These are phyloP conservation scores for Panzeria rudis DNA, from an alignment of 2,888 invertebrate species.

Conservation along the genomic window DNA sequence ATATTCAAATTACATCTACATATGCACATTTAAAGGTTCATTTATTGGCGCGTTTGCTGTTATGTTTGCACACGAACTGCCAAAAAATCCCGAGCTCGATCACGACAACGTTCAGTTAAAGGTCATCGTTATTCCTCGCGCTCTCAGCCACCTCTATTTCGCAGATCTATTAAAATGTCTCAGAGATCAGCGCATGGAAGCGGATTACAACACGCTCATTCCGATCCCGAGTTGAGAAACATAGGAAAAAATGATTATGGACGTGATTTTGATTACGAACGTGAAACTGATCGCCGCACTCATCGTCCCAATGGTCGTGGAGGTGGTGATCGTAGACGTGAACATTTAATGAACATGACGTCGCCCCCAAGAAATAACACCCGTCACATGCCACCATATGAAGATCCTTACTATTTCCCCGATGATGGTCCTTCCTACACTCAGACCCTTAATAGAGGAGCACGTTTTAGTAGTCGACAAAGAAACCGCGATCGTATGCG, in stretches of 20 bases:
- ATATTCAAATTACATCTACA: not conserved
- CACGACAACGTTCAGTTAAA: constrained; percentile 77
- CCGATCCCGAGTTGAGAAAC: constrained; percentile 88
- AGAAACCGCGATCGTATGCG: constrained; percentile 79
- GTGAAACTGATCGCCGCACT: constrained; percentile 71
- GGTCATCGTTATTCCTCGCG: constrained; percentile 79
- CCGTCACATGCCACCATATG: constrained; percentile 74
- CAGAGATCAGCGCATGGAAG: constrained; percentile 87
- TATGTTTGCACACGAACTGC: constrained; percentile 94
- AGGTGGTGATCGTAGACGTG: constrained; percentile 69
- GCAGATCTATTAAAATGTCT: constrained; percentile 86
- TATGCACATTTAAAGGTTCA: constrained; percentile 85
- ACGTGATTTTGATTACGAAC: constrained; percentile 78
- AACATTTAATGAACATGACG: constrained; percentile 51
- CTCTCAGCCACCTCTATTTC: constrained; percentile 84
- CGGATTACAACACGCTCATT: constrained; percentile 87
- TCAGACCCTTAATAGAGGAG: constrained; percentile 78
- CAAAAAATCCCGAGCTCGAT: constrained; percentile 82
- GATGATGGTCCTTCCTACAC: constrained; percentile 74
- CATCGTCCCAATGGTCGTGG: constrained; percentile 72
- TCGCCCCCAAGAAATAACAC: constrained; percentile 58
- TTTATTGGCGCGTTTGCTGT: constrained; percentile 97
- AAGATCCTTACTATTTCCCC: constrained; percentile 74
- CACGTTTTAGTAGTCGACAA: constrained; percentile 80
- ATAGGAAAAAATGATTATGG: constrained; percentile 76